A percentile compares a stretch with the other conserved stretches of the same genome.
Conservation (phyloP, 1,140 invertebrate genomes). For the Drosophila kepulauana region DNA sequence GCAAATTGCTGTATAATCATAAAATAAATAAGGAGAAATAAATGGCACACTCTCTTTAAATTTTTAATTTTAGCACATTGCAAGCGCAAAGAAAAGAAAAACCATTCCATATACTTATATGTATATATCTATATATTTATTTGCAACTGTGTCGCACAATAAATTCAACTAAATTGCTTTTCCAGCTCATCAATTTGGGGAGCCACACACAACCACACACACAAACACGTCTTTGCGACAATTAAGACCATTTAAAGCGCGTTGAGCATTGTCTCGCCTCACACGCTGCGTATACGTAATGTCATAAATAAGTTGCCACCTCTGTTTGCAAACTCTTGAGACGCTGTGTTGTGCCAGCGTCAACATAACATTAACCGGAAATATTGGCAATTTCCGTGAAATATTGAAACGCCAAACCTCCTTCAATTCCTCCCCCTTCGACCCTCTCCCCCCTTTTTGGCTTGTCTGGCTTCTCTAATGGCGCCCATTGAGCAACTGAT, state of each 20-base stretch:
- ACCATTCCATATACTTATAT: slow-evolving; percentile 3
- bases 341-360: not conserved
- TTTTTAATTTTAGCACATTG: slow-evolving; percentile 41
- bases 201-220: slow-evolving; percentile 17
- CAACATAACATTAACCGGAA: slow-evolving; percentile 76
- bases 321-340: not conserved
- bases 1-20: slow-evolving; percentile 50
- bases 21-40: slow-evolving; percentile 15
- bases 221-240: slow-evolving; percentile 39
- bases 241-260: slow-evolving; percentile 64
- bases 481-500: slow-evolving; percentile 69
- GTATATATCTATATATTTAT: not conserved
- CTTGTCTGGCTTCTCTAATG: slow-evolving; percentile 49
- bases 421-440: too few relatives aligned
- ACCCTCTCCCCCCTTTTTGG: too few relatives aligned
- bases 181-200: slow-evolving; percentile 69
- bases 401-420: slow-evolving; percentile 59
- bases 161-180: slow-evolving; percentile 72
- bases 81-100: slow-evolving; percentile 3
- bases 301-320: slow-evolving; percentile 52
- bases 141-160: slow-evolving; percentile 46
- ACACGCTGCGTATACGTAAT: slow-evolving; percentile 58
- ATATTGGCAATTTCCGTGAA: slow-evolving; percentile 80
- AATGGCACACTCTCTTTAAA: slow-evolving; percentile 24
- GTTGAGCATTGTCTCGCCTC: slow-evolving; percentile 9